Conservation (phyloP, 2,113 vertebrate genomes). For the Thamnophis sirtalis region DNA sequence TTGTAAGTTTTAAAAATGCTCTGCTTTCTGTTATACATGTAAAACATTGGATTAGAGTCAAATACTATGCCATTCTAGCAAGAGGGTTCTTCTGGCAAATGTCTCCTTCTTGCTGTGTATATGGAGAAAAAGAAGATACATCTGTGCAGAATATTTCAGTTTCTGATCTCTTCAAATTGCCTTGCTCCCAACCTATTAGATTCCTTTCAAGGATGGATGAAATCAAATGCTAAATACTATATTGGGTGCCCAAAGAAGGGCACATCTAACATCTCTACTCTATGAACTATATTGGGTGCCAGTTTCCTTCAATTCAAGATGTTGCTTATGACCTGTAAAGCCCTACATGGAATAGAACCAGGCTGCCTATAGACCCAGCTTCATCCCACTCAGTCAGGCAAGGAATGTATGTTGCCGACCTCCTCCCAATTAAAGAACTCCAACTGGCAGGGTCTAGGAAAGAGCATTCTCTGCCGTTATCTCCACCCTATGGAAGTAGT, state of each 20-base stretch:
- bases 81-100: not conserved
- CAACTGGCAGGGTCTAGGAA: not conserved
- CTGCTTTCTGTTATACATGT: not conserved
- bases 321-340: not conserved
- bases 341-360: not conserved
- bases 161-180: not conserved
- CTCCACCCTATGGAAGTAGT: not conserved
- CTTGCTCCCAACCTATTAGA: not conserved
- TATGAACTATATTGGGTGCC: not conserved
- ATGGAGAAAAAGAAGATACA: not conserved
- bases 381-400: not conserved
- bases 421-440: not conserved
- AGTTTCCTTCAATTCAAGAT: not conserved
- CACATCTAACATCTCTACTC: not conserved
- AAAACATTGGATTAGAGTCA: not conserved
- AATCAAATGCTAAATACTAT: not conserved
- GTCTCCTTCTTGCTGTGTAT: not conserved
- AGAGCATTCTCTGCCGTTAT: not conserved
- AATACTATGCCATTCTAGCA: not conserved
- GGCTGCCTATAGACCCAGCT: not conserved
- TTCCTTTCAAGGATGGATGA: not conserved
- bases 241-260: not conserved
- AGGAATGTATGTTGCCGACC: not conserved
- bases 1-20: not conserved
- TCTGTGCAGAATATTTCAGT: not conserved